Base-by-base conservation (phyloP, 2,797 vertebrate species). In the Sitta carolinensis region DNA sequence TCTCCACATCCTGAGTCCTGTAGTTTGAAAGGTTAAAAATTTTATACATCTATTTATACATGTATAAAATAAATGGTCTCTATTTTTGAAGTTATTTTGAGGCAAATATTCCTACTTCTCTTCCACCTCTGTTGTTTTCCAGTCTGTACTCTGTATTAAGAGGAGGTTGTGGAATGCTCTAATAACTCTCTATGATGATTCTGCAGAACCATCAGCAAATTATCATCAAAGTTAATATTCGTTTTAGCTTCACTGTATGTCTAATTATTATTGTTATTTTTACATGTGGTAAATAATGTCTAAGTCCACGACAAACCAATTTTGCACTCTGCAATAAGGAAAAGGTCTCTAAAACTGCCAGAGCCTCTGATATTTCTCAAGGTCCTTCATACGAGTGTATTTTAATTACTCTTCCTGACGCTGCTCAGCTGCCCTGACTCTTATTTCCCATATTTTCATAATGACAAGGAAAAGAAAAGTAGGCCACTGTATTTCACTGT, bases 181-280 rank as follows among this genome's bases (percentile, higher is more conserved):
- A 34, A 32, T 5, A 16, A 57, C 2, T 1, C 12, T 7, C 40
- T n/a, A 6, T 0, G 6, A 68, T 16, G 13, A 52, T 68, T 84
- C 58, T 61, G 32, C 45, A 69, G 27, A 82, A 26, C 1, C 51
- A 50, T 13, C 20, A 15, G 40, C 11, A 45, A 59, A 54, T 43
- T 11, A 18, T 23, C 19, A 38, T 22, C 0, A 62, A 52, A 73
- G 64, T 18, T 19, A 63, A 27, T 45, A 52, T 25, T 48, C 3
- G 1, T 11, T 68, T 61, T 23, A 30, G 54, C 68, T 58, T 45
- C 23, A n/a, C 23, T 16, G 10, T 22, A 9, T 27, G 3, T 10
- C 3, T 13, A 22, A 51, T 26, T 43, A 74, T 36, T 59, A 26
- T 25, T 48, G 16, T 7, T 23, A 10, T 16, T 48, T 58, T 61